phyloP scores from a whole-genome alignment of 2,113 vertebrate species.

The Malurus melanocephalus region DNA sequence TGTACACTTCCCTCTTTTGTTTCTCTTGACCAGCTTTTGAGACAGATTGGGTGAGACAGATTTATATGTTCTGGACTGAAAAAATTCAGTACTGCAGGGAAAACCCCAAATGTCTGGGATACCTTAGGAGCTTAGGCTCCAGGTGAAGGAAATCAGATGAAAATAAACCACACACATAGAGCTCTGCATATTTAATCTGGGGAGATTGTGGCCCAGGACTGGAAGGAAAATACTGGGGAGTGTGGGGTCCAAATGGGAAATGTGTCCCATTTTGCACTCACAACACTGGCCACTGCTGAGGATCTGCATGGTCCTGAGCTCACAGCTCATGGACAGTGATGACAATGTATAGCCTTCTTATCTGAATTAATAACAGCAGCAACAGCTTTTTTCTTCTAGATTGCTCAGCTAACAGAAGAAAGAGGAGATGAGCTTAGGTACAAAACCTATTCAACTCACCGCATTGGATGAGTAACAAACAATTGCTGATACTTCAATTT shows the following conservation, averaged over 20 bases:
- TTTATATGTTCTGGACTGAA: background rate
- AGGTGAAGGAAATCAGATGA: background rate
- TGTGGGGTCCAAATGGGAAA: background rate
- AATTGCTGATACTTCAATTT: background rate
- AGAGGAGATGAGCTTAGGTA: background rate
- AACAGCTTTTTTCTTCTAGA: background rate
- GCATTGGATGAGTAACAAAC: background rate
- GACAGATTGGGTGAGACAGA: background rate
- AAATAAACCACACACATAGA: background rate
- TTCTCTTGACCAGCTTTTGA: background rate
- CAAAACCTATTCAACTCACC: background rate
- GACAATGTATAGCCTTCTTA: background rate
- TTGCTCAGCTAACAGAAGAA: background rate
- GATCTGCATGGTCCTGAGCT: background rate
- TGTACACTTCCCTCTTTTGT: background rate
- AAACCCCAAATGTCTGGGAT: background rate
- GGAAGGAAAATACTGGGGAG: background rate
- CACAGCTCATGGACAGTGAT: background rate
- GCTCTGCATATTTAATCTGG: background rate
- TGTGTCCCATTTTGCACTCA: background rate
- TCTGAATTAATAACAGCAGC: background rate
- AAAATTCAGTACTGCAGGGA: background rate
- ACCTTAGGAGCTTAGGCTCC: background rate
- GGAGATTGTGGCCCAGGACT: background rate
- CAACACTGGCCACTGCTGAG: background rate